Conservation (phyloP, 37 sponge, comb jelly and placozoan species). For the Petrosia ficiformis region DNA sequence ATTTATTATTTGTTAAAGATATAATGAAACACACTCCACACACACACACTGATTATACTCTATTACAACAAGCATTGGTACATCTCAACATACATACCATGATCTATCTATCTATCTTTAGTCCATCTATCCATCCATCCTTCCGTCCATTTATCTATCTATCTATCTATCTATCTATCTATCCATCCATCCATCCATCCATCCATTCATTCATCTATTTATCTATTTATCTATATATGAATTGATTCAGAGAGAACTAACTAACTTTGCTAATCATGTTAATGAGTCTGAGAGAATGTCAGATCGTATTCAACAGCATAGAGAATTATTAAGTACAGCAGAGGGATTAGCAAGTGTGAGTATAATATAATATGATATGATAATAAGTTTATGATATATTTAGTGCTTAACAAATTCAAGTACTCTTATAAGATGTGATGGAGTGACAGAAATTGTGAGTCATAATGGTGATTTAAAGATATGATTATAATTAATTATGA, state of each 20-base stretch:
- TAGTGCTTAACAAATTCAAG: constrained; percentile 47
- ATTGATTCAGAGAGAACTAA: constrained; percentile 34
- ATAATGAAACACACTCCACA: constrained; percentile 75
- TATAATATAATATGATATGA: not conserved
- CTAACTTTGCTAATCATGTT: constrained; percentile 67
- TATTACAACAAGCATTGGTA: constrained; percentile 62
- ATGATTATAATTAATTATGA: constrained; percentile 16
- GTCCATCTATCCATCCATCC: too few species aligned
- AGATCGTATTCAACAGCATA: constrained; percentile 37
- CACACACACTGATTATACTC: constrained; percentile 73
- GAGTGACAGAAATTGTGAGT: constrained; percentile 71
- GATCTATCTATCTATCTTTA: too few species aligned
- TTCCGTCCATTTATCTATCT: too few species aligned
- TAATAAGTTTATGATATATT: not conserved
- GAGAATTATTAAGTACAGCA: constrained; percentile 63
- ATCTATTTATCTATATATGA: too few species aligned
- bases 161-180: too few species aligned
- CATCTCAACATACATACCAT: too few species aligned
- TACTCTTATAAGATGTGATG: constrained; percentile 52
- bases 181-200: too few species aligned
- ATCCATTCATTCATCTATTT: too few species aligned
- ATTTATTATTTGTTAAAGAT: constrained; percentile 87
- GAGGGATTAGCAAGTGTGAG: constrained; percentile 70
- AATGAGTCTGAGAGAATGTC: constrained; percentile 73
- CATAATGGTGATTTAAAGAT: not conserved